Evolutionary conservation across 1,140 invertebrate species (phyloP).

Genomic region (Nasonia giraulti): DNA sequence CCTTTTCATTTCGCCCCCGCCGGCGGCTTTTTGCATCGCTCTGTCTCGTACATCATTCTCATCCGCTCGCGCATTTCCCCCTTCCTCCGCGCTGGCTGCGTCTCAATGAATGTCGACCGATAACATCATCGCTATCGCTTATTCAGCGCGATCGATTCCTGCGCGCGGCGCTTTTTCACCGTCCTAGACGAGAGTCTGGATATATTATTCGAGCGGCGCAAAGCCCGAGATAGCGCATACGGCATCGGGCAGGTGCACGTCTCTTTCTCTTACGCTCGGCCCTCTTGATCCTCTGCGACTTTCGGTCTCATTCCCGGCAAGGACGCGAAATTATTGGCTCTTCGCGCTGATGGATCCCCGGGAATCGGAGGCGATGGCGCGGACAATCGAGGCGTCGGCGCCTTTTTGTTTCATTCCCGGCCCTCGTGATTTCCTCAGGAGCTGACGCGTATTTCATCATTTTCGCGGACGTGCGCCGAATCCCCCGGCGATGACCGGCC

Average conservation of each 20-base stretch:
- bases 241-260: no score
- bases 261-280: no score
- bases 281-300: neutral
- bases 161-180: no score
- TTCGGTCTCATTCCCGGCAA: no score
- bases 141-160: no score
- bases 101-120: no score
- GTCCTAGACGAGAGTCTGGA: no score
- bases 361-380: constrained; percentile 34
- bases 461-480: neutral
- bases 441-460: constrained; percentile 14
- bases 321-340: constrained; percentile 47
- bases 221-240: no score
- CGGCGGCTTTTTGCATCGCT: neutral
- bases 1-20: neutral
- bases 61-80: neutral
- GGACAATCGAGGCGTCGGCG: constrained; percentile 23
- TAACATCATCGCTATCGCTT: no score
- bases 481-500: neutral
- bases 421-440: neutral
- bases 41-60: constrained; percentile 10
- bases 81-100: no score
- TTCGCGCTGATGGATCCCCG: constrained; percentile 34
- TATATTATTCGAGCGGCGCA: no score
- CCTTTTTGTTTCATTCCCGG: neutral